Evolutionary conservation across 2,113 vertebrate genomes (phyloP).

Genomic region (Cyprinodon brontotheroides): DNA sequence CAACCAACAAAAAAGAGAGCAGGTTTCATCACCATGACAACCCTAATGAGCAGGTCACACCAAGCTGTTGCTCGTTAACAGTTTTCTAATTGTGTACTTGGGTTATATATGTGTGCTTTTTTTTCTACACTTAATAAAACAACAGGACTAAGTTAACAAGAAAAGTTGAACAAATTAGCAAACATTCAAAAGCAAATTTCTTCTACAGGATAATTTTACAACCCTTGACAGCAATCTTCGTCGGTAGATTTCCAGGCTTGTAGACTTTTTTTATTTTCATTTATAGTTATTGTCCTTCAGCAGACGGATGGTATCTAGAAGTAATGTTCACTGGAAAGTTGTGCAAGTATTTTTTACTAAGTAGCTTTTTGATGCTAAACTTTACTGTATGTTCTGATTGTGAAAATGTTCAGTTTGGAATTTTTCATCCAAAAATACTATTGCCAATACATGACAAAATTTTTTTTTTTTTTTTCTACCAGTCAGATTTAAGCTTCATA

Average conservation of each 20-base stretch:
- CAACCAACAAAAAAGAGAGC: neutral
- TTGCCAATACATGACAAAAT: too few relatives aligned
- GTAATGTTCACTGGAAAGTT: too few relatives aligned
- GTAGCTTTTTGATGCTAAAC: too few relatives aligned
- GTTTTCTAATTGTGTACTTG: neutral
- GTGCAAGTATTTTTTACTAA: too few relatives aligned
- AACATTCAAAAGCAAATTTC: neutral
- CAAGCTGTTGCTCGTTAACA: neutral
- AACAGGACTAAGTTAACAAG: neutral
- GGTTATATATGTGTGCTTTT: neutral
- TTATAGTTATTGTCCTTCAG: neutral
- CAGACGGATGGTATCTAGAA: neutral
- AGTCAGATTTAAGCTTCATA: too few relatives aligned
- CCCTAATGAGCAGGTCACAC: neutral
- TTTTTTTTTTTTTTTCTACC: too few relatives aligned
- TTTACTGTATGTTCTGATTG: too few relatives aligned
- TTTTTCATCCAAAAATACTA: too few relatives aligned
- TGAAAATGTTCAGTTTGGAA: too few relatives aligned
- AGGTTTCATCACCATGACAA: neutral
- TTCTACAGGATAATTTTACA: neutral
- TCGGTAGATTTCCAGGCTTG: neutral
- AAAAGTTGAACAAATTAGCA: neutral
- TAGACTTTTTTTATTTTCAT: neutral
- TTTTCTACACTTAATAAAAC: neutral
- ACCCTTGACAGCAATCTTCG: neutral